These are phyloP conservation scores for Prochilodus magdalenae DNA, from an alignment of 2,113 vertebrate genomes.

Conservation along the genomic window DNA sequence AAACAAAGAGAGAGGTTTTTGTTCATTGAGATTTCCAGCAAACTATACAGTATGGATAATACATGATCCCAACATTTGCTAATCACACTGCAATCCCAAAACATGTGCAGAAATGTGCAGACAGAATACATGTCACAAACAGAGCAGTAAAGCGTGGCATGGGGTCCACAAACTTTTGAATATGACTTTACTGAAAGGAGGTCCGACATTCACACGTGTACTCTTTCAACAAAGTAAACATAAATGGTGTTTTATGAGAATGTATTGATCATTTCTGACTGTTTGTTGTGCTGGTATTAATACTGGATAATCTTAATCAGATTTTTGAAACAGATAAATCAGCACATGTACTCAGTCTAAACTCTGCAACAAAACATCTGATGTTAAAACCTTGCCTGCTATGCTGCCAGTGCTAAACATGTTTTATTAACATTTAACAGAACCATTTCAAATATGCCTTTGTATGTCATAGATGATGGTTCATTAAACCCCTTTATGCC, in stretches of 20 bases:
- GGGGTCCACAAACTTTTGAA: no score
- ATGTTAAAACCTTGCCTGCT: no score
- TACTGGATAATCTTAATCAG: neutral
- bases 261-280: neutral
- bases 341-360: neutral
- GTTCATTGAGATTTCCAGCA: no score
- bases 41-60: no score
- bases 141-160: no score
- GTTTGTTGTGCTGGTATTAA: neutral
- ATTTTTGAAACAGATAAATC: neutral
- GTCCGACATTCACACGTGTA: neutral
- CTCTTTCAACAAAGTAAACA: neutral
- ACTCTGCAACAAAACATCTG: no score
- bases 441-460: neutral
- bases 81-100: no score
- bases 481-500: constrained; percentile 34
- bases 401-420: neutral
- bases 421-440: neutral
- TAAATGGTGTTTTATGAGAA: neutral
- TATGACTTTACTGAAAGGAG: neutral
- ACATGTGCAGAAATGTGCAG: no score
- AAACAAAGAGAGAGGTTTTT: no score
- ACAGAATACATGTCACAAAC: no score
- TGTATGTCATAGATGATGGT: constrained; percentile 11
- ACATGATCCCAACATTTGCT: no score